These are phyloP conservation scores for Ischnus inquisitorius DNA, from an alignment of 2,888 invertebrate genomes.

Conservation along the genomic window DNA sequence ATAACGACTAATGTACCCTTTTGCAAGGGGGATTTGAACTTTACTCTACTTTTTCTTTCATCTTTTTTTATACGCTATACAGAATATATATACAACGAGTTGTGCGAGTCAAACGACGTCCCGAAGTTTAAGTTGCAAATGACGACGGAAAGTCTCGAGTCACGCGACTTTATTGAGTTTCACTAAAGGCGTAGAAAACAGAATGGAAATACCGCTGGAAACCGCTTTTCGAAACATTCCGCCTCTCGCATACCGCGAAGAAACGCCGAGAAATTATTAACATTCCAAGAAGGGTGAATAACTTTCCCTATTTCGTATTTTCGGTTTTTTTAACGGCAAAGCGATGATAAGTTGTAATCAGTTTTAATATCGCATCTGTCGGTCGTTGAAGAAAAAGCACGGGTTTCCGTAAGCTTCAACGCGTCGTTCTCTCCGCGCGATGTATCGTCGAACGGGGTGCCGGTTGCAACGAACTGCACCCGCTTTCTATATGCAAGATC, in stretches of 20 bases:
- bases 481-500: not conserved
- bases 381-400: not conserved
- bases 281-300: constrained; percentile 2
- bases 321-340: not conserved
- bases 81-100: not conserved
- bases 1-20: not conserved
- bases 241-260: not conserved
- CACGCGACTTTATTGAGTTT: constrained; percentile 41
- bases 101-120: not conserved
- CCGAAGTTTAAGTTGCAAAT: constrained; percentile 2
- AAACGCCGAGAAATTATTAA: not conserved
- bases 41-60: not conserved
- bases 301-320: not conserved
- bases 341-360: constrained; percentile 10
- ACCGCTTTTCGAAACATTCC: not conserved
- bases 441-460: not conserved
- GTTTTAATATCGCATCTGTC: not conserved
- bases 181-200: not conserved
- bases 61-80: not conserved
- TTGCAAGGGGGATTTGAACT: not conserved
- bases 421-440: not conserved
- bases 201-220: not conserved
- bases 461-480: constrained; percentile 6
- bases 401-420: not conserved
- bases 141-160: constrained; percentile 34